Conservation (phyloP, 2,797 vertebrate genomes). For the Muraenolepis orangiensis region DNA sequence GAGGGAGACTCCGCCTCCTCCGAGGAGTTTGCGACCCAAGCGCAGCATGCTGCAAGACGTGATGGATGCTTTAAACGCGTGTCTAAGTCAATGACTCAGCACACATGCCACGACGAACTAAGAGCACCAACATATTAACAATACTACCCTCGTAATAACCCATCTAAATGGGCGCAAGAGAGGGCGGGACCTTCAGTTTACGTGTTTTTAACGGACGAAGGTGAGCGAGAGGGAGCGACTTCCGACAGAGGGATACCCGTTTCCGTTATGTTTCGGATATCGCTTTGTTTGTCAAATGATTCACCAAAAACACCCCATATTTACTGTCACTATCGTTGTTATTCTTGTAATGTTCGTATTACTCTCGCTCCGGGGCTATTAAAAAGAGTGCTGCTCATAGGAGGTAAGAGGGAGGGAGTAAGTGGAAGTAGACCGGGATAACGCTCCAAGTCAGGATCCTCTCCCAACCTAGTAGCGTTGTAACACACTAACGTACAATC, state of each 20-base stretch:
- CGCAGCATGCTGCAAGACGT: constrained; percentile 77
- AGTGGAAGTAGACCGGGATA: not conserved
- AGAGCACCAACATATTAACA: not conserved
- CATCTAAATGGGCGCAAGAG: not conserved
- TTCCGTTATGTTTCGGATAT: not conserved
- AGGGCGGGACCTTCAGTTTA: not conserved
- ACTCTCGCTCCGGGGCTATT: not conserved
- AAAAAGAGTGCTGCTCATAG: not conserved
- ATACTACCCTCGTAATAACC: not conserved
- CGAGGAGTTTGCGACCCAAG: constrained; percentile 64
- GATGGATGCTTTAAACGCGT: not conserved
- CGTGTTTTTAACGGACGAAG: not conserved
- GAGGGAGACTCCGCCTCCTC: constrained; percentile 63
- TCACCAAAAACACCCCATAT: no score
- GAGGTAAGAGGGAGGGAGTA: not conserved
- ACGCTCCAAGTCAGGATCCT: not conserved
- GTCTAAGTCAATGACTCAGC: not conserved
- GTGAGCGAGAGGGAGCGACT: not conserved
- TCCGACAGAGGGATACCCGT: not conserved
- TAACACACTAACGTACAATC: not conserved
- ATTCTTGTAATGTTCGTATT: not conserved
- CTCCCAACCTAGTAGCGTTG: not conserved
- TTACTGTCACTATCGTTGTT: not conserved
- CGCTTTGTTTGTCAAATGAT: no score
- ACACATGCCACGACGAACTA: not conserved